A percentile compares a stretch with the other conserved stretches of the same genome.
Conservation (phyloP, 2,797 vertebrate genomes). For the Stomatorhinus walkeri region DNA sequence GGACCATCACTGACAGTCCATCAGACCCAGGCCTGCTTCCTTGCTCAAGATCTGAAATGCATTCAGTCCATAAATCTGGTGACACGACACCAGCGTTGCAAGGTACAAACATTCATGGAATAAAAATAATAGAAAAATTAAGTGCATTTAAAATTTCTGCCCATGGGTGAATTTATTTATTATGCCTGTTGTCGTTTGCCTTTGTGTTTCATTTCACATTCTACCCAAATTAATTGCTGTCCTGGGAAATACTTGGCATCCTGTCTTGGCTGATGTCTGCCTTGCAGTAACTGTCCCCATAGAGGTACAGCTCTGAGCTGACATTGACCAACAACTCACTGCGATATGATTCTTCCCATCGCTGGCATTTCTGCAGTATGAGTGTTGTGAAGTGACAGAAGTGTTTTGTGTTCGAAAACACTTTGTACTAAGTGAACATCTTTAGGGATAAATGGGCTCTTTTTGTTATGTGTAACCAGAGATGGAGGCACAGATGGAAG, state of each 20-base stretch:
- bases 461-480: slow-evolving; percentile 51
- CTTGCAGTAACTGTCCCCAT: not conserved
- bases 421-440: not conserved
- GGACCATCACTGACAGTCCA: slow-evolving; percentile 3
- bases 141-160: not conserved
- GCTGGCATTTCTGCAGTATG: not conserved
- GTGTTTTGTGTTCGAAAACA: slow-evolving; percentile 12
- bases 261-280: not conserved
- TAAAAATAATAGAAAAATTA: not conserved
- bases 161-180: not conserved
- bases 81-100: not conserved
- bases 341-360: not conserved
- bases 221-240: slow-evolving; percentile 13
- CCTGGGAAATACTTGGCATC: slow-evolving; percentile 7
- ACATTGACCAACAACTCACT: not conserved
- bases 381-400: slow-evolving; percentile 16
- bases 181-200: not conserved
- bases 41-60: not conserved
- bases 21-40: not conserved
- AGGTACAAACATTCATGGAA: not conserved
- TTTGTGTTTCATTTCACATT: not conserved
- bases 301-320: not conserved
- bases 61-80: slow-evolving; percentile 29
- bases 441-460: slow-evolving; percentile 17
- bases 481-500: slow-evolving; percentile 61